Evolutionary conservation across 1,140 invertebrate species (phyloP).

Genomic region (Drosophila erecta): DNA sequence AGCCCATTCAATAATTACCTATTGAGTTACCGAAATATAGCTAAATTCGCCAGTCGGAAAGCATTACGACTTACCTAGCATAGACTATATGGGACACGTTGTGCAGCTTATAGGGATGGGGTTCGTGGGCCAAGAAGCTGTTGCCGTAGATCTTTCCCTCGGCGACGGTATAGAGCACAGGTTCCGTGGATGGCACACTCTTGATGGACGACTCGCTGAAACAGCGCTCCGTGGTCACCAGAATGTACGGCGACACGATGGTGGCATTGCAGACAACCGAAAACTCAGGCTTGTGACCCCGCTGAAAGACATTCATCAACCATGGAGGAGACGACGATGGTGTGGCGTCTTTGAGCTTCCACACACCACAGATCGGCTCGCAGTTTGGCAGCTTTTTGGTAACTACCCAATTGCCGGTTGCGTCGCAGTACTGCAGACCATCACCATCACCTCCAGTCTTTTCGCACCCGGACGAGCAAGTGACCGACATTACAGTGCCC

Average conservation of each 20-base stretch:
- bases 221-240: conserved; percentile 15
- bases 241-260: conserved; percentile 34
- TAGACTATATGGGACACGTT: conserved; percentile 12
- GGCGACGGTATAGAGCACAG: conserved; percentile 10
- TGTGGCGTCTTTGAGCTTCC: neutral
- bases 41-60: no score
- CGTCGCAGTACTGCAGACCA: conserved; percentile 12
- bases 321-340: conserved; percentile 24
- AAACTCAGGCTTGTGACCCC: neutral
- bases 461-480: conserved; percentile 36
- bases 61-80: neutral
- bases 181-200: neutral
- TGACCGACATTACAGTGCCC: conserved; percentile 12
- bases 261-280: conserved; percentile 84
- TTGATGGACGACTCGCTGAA: neutral
- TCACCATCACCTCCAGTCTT: neutral
- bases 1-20: no score
- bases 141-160: neutral
- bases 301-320: conserved; percentile 47
- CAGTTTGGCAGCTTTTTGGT: conserved; percentile 5
- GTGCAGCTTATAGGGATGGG: conserved; percentile 23
- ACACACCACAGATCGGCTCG: conserved; percentile 17
- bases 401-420: conserved; percentile 5
- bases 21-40: no score
- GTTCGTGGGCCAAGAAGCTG: neutral